A percentile compares a stretch with the other conserved stretches of the same genome.
These are phyloP conservation scores for Sthenelais limicola DNA, from an alignment of 2,888 invertebrate species.

Conservation along the genomic window DNA sequence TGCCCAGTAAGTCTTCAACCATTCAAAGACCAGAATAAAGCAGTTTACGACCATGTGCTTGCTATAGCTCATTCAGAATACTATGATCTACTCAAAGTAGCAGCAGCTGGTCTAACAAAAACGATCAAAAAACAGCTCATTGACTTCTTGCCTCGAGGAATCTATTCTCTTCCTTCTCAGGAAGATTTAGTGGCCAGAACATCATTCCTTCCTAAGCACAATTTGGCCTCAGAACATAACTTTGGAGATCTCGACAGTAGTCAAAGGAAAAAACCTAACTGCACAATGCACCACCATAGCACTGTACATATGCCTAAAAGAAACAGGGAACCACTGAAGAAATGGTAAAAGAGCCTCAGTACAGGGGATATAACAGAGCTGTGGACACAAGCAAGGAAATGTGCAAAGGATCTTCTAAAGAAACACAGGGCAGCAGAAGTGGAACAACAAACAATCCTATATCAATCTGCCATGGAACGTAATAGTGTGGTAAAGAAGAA, in stretches of 20 bases:
- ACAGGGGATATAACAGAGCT: neutral
- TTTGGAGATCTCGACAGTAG: conserved; percentile 53
- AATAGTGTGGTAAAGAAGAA: too few species aligned
- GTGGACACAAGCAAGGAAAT: conserved; percentile 1
- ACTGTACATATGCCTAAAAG: conserved; percentile 51
- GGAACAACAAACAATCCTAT: too few species aligned
- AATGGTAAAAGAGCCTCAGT: conserved; percentile 48
- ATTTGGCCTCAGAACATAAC: conserved; percentile 53
- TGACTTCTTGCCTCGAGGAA: conserved; percentile 50
- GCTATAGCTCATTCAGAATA: too few species aligned
- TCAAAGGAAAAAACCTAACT: conserved; percentile 48
- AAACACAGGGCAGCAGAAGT: neutral
- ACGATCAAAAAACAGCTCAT: too few species aligned
- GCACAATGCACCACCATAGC: conserved; percentile 51
- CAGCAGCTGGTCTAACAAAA: too few species aligned
- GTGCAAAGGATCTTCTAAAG: neutral
- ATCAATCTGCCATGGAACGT: too few species aligned
- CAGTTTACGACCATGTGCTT: too few species aligned
- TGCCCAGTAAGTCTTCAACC: too few species aligned
- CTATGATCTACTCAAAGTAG: conserved; percentile 41
- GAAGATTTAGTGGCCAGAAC: conserved; percentile 40
- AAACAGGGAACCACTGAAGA: conserved; percentile 45
- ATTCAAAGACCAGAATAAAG: too few species aligned
- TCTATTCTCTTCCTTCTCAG: conserved; percentile 3
- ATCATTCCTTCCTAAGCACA: conserved; percentile 45